phyloP scores from a whole-genome alignment of 2,888 invertebrate species.

The Microchrysa polita region DNA sequence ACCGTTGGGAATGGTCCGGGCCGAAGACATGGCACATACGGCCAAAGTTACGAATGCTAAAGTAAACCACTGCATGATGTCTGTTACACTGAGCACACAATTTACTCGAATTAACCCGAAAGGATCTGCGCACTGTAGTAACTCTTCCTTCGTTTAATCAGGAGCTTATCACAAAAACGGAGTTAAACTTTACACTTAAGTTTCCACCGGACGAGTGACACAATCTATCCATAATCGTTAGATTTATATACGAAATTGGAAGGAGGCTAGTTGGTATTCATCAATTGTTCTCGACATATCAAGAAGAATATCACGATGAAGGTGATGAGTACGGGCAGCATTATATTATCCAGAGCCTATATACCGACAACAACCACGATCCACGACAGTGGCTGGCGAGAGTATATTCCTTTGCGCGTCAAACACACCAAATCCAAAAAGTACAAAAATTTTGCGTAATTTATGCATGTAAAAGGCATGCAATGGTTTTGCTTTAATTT shows the following conservation, averaged over 20 bases:
- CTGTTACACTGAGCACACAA: conserved; percentile 29
- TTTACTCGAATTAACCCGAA: conserved; percentile 1
- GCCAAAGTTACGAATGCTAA: conserved; percentile 29
- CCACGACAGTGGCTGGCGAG: not conserved
- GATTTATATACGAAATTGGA: conserved; percentile 61
- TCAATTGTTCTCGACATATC: conserved; percentile 44
- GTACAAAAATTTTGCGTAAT: conserved; percentile 22
- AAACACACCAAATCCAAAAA: conserved; percentile 30
- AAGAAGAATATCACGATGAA: conserved; percentile 42
- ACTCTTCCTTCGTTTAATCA: conserved; percentile 1
- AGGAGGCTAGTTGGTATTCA: conserved; percentile 43
- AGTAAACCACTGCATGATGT: conserved; percentile 38
- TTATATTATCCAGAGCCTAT: conserved; percentile 22
- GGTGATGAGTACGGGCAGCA: conserved; percentile 11
- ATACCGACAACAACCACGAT: too few relatives aligned
- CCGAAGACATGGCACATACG: conserved; percentile 13
- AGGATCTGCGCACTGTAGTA: conserved; percentile 16
- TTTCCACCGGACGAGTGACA: conserved; percentile 65
- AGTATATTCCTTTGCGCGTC: conserved; percentile 23
- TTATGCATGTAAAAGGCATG: conserved; percentile 36
- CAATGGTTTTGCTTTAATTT: conserved; percentile 1
- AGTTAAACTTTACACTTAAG: conserved; percentile 65
- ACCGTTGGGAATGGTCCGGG: conserved; percentile 42
- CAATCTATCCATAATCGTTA: conserved; percentile 59
- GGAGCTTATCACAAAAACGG: conserved; percentile 52